Percentiles rank a stretch among this genome's conserved stretches.
phyloP scores from a whole-genome alignment of 2,888 invertebrate species.

The Keiferia lycopersicella region DNA sequence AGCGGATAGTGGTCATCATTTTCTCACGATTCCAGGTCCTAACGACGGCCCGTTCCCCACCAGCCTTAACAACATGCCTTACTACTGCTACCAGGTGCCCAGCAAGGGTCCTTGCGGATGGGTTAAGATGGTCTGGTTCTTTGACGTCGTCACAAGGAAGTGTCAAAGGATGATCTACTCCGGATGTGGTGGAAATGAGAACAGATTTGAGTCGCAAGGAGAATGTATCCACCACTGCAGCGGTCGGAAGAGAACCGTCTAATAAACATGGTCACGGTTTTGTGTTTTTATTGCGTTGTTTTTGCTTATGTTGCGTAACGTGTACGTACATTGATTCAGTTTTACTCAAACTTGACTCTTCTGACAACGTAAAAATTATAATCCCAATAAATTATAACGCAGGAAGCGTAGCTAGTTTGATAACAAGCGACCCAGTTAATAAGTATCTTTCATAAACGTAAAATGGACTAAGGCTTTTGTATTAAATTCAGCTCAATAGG shows the following conservation, averaged over 20 bases:
- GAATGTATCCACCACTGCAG: constrained; percentile 58
- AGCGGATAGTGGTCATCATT: too few relatives aligned
- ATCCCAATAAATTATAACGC: too few relatives aligned
- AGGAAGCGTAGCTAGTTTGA: too few relatives aligned
- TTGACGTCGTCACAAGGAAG: constrained; percentile 59
- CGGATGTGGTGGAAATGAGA: constrained; percentile 73
- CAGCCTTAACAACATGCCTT: constrained; percentile 63
- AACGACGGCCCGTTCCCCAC: constrained; percentile 66
- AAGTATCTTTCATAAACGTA: too few relatives aligned
- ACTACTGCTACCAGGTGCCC: constrained; percentile 70
- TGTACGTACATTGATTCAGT: not conserved
- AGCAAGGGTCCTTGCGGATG: constrained; percentile 60
- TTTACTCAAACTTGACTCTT: not conserved
- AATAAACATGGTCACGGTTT: constrained; percentile 27
- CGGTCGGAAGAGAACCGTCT: constrained; percentile 46
- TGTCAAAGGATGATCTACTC: constrained; percentile 72
- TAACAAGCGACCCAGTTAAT: too few relatives aligned
- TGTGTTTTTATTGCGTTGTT: constrained; percentile 15
- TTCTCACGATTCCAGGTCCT: constrained; percentile 65
- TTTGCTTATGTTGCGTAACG: not conserved
- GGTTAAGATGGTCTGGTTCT: constrained; percentile 62
- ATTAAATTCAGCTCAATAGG: too few relatives aligned
- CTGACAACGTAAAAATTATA: not conserved
- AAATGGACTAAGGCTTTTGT: too few relatives aligned
- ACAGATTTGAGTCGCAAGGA: constrained; percentile 52